These are phyloP conservation scores for Nasua narica DNA, from an alignment of 2,797 vertebrate species.

Conservation along the genomic window DNA sequence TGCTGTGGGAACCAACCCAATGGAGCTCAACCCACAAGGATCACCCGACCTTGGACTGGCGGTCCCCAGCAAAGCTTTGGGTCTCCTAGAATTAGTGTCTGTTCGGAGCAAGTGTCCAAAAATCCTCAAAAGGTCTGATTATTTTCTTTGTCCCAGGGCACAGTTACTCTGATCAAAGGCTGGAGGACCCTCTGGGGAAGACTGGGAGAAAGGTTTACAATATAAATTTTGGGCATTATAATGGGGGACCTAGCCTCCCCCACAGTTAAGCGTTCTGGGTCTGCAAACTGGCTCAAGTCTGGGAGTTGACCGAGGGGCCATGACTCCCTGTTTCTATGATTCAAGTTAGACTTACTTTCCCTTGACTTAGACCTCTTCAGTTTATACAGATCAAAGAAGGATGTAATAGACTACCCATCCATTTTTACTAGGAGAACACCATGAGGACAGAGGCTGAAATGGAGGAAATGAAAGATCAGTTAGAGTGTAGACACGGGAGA, in stretches of 20 bases:
- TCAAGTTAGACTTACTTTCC: neutral
- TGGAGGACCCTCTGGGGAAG: neutral
- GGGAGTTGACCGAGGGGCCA: no score
- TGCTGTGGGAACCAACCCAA: neutral
- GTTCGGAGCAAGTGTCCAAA: neutral
- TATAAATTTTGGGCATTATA: neutral
- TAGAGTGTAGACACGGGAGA: neutral
- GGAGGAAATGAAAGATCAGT: neutral
- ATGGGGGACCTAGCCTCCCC: neutral
- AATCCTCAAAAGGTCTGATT: neutral
- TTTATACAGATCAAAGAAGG: neutral
- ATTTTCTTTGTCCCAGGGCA: neutral
- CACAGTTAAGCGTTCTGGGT: neutral
- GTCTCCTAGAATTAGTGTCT: neutral
- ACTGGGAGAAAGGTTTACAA: no score
- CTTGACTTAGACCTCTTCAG: neutral
- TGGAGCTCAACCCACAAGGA: neutral
- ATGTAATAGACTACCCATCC: neutral
- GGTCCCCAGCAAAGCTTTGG: accelerated
- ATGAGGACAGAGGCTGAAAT: no score
- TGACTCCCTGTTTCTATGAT: neutral
- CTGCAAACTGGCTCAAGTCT: neutral
- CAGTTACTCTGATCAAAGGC: neutral
- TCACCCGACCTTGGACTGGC: neutral
- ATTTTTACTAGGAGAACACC: neutral